Evolutionary conservation across 2,888 invertebrate genomes (phyloP).

Genomic region (Agonopterix alstromeriana): DNA sequence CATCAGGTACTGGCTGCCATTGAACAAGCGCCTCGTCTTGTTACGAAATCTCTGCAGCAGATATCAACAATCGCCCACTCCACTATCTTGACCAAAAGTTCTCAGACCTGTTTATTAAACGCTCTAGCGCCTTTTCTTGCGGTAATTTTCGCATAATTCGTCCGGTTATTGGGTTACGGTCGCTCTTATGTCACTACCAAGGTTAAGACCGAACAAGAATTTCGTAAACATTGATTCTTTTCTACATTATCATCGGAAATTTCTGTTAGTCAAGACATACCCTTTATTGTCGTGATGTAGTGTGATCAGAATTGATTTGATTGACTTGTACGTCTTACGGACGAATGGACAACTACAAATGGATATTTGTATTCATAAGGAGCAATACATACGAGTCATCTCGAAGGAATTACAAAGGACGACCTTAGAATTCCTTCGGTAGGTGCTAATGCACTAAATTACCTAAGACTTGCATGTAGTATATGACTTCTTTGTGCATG

Average conservation of each 20-base stretch:
- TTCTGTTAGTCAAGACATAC: too few species aligned
- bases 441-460: background rate
- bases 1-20: background rate
- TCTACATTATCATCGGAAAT: too few species aligned
- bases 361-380: constrained; percentile 27
- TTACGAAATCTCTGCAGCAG: background rate
- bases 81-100: background rate
- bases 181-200: background rate
- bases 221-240: too few species aligned
- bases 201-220: too few species aligned
- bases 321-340: constrained; percentile 14
- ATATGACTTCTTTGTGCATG: background rate
- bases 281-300: background rate
- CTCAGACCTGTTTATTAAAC: background rate
- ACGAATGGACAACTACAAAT: constrained; percentile 8
- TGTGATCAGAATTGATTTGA: constrained; percentile 10
- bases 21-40: background rate
- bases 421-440: constrained; percentile 22
- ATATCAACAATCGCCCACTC: background rate
- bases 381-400: constrained; percentile 7
- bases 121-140: background rate
- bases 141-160: background rate
- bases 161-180: background rate
- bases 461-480: background rate
- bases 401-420: constrained; percentile 17